Conservation (phyloP, 1,140 invertebrate genomes). For the Philaenus spumarius region DNA sequence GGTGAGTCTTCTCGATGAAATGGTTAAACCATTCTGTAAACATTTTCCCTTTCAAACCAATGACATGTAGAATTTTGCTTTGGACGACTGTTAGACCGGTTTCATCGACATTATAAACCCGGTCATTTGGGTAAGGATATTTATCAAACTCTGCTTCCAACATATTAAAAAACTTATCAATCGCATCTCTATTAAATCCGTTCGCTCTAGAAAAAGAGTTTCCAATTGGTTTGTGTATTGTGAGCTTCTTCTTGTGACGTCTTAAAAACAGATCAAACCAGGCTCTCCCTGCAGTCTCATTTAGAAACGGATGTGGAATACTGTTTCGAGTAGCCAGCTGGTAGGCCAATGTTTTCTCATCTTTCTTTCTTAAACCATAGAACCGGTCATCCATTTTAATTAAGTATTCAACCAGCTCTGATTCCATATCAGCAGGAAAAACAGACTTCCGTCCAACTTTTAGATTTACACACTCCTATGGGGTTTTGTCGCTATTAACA, state of each 20-base stretch:
- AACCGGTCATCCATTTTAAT: constrained; percentile 25
- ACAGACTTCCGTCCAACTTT: constrained; percentile 22
- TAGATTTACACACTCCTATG: not conserved
- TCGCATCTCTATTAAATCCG: constrained; percentile 33
- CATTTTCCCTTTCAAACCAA: constrained; percentile 25
- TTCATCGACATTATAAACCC: constrained; percentile 35
- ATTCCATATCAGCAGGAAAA: constrained; percentile 25
- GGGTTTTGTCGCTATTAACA: not conserved
- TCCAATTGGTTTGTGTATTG: constrained; percentile 33
- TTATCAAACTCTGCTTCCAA: constrained; percentile 21
- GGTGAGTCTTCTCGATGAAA: constrained; percentile 23
- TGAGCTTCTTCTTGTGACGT: constrained; percentile 25
- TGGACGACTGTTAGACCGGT: constrained; percentile 17
- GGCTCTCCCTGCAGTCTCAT: constrained; percentile 29
- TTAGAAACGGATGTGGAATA: constrained; percentile 25
- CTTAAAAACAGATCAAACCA: constrained; percentile 27
- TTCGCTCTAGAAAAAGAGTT: constrained; percentile 35
- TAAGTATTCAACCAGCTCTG: constrained; percentile 26
- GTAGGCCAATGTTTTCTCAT: constrained; percentile 10
- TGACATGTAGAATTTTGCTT: constrained; percentile 23
- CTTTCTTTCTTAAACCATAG: constrained; percentile 25
- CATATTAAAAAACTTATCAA: constrained; percentile 32
- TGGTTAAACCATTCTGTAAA: constrained; percentile 32
- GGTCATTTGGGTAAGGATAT: constrained; percentile 23
- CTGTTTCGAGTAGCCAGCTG: not conserved